Conservation (phyloP, 2,888 invertebrate genomes). For the Macaria liturata region DNA sequence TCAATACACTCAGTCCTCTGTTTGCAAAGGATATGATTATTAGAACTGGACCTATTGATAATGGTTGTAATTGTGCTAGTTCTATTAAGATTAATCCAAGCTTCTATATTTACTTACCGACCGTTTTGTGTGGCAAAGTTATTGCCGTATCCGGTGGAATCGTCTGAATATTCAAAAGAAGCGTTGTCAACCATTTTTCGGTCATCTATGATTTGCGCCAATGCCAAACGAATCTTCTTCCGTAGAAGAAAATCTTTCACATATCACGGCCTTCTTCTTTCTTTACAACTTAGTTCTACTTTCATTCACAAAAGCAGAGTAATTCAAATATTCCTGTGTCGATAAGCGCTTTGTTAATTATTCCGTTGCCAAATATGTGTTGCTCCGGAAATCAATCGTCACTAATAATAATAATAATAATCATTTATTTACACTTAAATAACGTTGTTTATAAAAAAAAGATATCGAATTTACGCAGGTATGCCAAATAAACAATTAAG, state of each 20-base stretch:
- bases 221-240: too few species aligned
- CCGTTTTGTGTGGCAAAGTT: conserved; percentile 36
- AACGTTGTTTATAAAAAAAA: conserved; percentile 9
- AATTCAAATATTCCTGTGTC: conserved; percentile 3
- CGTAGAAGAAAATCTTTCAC: conserved; percentile 11
- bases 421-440: too few species aligned
- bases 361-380: too few species aligned
- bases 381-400: conserved; percentile 4
- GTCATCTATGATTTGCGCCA: conserved; percentile 6
- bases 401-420: too few species aligned
- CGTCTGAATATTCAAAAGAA: conserved; percentile 73
- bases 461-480: conserved; percentile 13
- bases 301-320: conserved; percentile 17
- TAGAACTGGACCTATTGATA: too few species aligned
- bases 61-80: too few species aligned
- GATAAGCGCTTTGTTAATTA: too few species aligned
- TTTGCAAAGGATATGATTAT: too few species aligned
- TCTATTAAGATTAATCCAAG: too few species aligned
- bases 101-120: conserved; percentile 51
- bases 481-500: conserved; percentile 11
- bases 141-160: conserved; percentile 62
- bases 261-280: conserved; percentile 10
- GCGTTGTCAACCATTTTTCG: conserved; percentile 74
- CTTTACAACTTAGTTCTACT: conserved; percentile 11
- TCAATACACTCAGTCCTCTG: conserved; percentile 14